Base-by-base conservation (phyloP, 2,797 vertebrate genomes). In the Tamandua tetradactyla region DNA sequence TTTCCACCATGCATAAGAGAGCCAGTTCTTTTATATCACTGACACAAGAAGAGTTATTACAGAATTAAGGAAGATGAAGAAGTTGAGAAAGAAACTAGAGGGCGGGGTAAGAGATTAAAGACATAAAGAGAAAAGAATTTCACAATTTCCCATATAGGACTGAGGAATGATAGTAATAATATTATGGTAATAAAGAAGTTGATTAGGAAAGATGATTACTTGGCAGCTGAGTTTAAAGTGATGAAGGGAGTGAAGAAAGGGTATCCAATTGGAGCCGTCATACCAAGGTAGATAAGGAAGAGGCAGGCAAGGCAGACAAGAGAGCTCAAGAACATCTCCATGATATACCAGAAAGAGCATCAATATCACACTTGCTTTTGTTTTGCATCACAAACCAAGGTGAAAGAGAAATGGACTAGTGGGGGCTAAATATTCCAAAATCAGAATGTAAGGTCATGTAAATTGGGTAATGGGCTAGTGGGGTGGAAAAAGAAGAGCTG, bases 261-360 rank as follows among this genome's bases (percentile, higher is more conserved):
- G n/a, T 32, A 66, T 20, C 25, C 9, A n/a, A 0, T 0, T 61
- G 27, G 5, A 22, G 32, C 3, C 0, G 3, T 32, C 25, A 49
- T 32, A 37, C 2, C 47, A 49, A 42, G 18, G 55, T 18, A 66
- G 62, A 14, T 18, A 47, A 27, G 12, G 20, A 78, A n/a, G 18
- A 7, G 3, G 5, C 3, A 59, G 14, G 13, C 15, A 52, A 78
- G 32, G 7, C n/a, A 44, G 25, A 69, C 5, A 3, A 18, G 18
- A 20, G 35, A 35, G 5, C 3, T 40, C 40, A n/a, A 62, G 57
- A 82, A 23, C 32, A 72, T 22, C 40, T 64, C 55, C 37, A 59
- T n/a, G 18, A 14, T 20, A 15, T 81, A 23, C 37, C 40, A 32
- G 18, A 9, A 25, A 80, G 40, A 82, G 30, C 6, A 42, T 62